Base-by-base conservation (phyloP, 2,113 vertebrate species). In the Tympanuchus pallidicinctus region DNA sequence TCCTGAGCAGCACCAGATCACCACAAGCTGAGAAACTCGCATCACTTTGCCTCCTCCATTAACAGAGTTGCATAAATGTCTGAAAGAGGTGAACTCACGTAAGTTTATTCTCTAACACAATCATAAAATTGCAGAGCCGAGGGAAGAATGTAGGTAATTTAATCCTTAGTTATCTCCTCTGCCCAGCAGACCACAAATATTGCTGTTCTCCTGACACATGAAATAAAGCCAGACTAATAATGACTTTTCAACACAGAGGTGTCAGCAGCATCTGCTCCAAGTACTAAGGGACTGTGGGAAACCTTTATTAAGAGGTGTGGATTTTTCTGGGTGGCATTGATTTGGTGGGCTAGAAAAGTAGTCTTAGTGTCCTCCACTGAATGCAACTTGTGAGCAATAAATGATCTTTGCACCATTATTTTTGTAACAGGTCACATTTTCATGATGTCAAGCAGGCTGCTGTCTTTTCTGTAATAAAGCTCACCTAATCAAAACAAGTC, bases 401-500 rank as follows among this genome's bases (percentile, higher is more conserved):
- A 56, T 25, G 45, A 82, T 89, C 77, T 85, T 77, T 82, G 54
- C 79, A 54, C 45, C 54, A 45, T 34, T 0, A 0, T 54, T 70
- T 91, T 93, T 93, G 88, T 80, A 67, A 40, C 4, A 0, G 90
- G 90, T 88, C 70, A 16, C 82, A 82, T 85, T 96, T 94, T 88
- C 4, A 2, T 0, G 1, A 70, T 92, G 93, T 95, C 89, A 93
- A 79, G 90, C 71, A 59, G 67, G 82, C 75, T 88, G 57, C 82
- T 87, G 87, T 59, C 78, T 87, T 87, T 93, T 86, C 89, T 90
- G 86, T 82, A 87, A 89, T 90, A 89, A 93, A 94, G 83, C 83
- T 91, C 88, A 92, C 86, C 93, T 91, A 93, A 94, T 95, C 95
- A 96, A 94, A 96, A 89, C 91, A 93, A 96, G 92, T 90, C 93